phyloP scores from a whole-genome alignment of 2,113 vertebrate genomes.

The Vombatus ursinus region DNA sequence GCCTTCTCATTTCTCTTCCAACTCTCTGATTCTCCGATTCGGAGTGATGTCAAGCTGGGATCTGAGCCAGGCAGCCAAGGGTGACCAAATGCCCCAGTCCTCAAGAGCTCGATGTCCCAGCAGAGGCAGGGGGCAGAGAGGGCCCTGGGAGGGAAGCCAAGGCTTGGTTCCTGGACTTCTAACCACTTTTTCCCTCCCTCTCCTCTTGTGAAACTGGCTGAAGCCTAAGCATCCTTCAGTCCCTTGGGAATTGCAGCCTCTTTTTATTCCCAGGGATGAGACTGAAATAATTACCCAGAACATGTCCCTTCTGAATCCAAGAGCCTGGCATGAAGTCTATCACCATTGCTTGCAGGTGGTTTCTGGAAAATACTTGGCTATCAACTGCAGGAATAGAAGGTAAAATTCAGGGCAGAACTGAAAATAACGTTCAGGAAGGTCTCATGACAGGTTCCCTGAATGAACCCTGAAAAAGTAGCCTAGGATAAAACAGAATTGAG shows the following conservation, averaged over 20 bases:
- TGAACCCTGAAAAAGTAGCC: not conserved
- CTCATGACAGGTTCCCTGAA: not conserved
- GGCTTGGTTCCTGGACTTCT: not conserved
- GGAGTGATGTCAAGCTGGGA: not conserved
- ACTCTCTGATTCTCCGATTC: not conserved
- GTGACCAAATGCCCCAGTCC: not conserved
- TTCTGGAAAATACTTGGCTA: not conserved
- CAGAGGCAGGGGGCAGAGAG: not conserved
- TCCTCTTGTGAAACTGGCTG: not conserved
- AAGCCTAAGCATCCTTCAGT: not conserved
- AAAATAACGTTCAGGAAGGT: not conserved
- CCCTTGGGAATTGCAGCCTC: not conserved
- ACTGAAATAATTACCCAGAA: not conserved
- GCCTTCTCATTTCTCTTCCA: not conserved
- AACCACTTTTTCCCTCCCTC: not conserved
- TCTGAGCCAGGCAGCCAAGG: not conserved
- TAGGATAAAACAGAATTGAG: not conserved
- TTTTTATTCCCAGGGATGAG: not conserved
- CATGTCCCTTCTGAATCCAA: not conserved
- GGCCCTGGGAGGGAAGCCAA: not conserved
- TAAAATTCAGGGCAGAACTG: not conserved
- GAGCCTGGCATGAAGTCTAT: not conserved
- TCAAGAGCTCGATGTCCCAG: not conserved
- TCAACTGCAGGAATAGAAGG: not conserved
- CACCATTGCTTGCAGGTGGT: not conserved